phyloP scores from a whole-genome alignment of 2,113 vertebrate genomes.

The Perca flavescens region DNA sequence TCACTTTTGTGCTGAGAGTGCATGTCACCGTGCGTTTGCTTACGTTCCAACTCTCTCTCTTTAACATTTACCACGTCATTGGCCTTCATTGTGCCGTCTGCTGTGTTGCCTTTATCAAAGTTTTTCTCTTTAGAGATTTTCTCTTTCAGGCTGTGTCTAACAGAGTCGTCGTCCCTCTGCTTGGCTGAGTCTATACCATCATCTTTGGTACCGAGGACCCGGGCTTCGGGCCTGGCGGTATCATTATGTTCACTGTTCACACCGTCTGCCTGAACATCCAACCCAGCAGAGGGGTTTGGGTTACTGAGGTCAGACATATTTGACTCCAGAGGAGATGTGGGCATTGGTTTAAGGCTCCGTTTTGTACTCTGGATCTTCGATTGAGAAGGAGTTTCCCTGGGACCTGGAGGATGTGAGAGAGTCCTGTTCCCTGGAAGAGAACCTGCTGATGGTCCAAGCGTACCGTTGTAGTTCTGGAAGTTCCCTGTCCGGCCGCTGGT shows the following conservation, averaged over 20 bases:
- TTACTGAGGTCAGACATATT: background rate
- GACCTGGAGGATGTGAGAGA: background rate
- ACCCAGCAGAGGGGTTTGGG: background rate
- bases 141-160: background rate
- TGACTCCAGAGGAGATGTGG: background rate
- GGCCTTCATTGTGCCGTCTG: background rate
- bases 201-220: background rate
- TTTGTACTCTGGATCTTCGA: constrained; percentile 2
- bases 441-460: background rate
- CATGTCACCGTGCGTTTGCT: background rate
- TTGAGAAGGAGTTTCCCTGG: background rate
- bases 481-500: background rate
- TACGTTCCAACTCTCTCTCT: constrained; percentile 47
- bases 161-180: background rate
- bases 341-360: background rate
- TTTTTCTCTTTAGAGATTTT: background rate
- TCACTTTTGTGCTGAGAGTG: constrained; percentile 13
- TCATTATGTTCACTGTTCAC: constrained; percentile 1
- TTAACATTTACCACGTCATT: constrained; percentile 32
- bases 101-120: background rate
- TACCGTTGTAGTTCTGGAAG: constrained; percentile 9
- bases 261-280: background rate
- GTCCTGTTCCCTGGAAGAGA: background rate
- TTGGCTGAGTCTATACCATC: background rate
- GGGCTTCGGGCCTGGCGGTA: background rate